These are phyloP conservation scores for Spermophilus dauricus DNA, from an alignment of 2,113 vertebrate species.

Conservation along the genomic window DNA sequence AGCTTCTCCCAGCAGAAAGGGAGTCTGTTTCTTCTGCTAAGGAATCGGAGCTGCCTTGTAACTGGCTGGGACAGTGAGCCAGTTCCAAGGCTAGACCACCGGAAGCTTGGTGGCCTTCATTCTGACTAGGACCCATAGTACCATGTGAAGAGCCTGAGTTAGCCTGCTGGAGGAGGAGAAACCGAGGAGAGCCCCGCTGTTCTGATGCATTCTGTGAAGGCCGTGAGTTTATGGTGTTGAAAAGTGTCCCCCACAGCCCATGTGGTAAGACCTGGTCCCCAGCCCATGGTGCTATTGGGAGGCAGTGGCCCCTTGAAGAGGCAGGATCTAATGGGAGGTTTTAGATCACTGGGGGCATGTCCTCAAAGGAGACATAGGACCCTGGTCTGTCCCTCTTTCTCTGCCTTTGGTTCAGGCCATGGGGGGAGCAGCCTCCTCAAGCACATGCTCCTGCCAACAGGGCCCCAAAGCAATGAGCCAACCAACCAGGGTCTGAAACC, in stretches of 20 bases:
- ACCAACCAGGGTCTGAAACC: not conserved
- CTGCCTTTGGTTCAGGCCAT: too few species aligned
- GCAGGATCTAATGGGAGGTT: too few species aligned
- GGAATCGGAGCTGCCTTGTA: not conserved
- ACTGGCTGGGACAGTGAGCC: not conserved
- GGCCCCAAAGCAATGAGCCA: not conserved
- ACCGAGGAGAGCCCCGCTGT: not conserved
- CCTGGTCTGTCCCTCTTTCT: too few species aligned
- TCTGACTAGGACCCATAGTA: not conserved
- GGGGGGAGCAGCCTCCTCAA: too few species aligned
- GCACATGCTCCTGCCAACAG: not conserved
- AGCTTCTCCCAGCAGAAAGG: not conserved
- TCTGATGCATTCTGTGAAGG: not conserved
- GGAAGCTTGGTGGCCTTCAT: not conserved
- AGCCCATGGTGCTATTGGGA: too few species aligned
- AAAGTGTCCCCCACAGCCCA: too few species aligned
- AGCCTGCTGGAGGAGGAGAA: not conserved
- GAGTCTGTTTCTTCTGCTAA: not conserved
- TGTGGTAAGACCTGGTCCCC: too few species aligned
- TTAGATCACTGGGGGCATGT: too few species aligned
- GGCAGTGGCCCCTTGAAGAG: too few species aligned
- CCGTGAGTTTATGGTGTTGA: too few species aligned
- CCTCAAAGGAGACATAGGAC: too few species aligned
- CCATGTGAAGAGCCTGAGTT: fast-evolving
- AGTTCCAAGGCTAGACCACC: not conserved